Evolutionary conservation across 64 coral and sea anemone genomes (phyloP).

Genomic region (Exaiptasia diaphana): DNA sequence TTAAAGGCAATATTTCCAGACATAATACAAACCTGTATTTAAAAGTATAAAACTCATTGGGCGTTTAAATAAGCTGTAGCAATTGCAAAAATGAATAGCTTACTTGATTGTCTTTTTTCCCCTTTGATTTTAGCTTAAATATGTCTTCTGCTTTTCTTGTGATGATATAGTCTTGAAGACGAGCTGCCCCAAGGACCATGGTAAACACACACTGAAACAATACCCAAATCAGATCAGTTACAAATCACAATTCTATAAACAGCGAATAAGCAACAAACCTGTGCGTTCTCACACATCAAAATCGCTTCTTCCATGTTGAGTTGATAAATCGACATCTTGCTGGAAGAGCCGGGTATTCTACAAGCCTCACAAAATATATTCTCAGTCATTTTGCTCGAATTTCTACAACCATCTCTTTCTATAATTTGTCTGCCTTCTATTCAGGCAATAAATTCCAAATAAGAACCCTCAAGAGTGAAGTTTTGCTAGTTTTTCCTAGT

Average conservation of each 20-base stretch:
- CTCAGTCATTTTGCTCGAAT: slow-evolving; percentile 1
- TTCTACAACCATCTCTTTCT: neutral
- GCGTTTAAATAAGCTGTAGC: no score
- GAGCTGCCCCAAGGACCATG: neutral
- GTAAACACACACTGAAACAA: slow-evolving; percentile 42
- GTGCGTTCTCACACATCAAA: slow-evolving; percentile 44
- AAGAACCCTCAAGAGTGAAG: neutral
- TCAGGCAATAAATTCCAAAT: neutral
- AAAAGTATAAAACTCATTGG: no score
- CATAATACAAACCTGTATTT: no score
- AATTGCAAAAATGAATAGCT: no score
- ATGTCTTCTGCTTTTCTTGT: slow-evolving; percentile 32
- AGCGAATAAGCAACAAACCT: no score
- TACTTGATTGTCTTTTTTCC: no score
- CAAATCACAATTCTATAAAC: neutral
- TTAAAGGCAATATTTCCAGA: no score
- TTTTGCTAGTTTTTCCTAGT: neutral
- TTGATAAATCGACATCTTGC: slow-evolving; percentile 17
- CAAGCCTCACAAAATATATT: slow-evolving; percentile 44
- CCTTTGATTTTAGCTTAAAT: slow-evolving; percentile 2
- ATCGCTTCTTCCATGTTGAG: slow-evolving; percentile 57
- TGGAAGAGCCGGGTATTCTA: slow-evolving; percentile 1
- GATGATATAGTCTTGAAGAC: slow-evolving; percentile 13
- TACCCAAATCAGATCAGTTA: neutral
- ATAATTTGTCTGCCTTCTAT: neutral